phyloP scores from a whole-genome alignment of 2,797 vertebrate species.

The Chelonia mydas region DNA sequence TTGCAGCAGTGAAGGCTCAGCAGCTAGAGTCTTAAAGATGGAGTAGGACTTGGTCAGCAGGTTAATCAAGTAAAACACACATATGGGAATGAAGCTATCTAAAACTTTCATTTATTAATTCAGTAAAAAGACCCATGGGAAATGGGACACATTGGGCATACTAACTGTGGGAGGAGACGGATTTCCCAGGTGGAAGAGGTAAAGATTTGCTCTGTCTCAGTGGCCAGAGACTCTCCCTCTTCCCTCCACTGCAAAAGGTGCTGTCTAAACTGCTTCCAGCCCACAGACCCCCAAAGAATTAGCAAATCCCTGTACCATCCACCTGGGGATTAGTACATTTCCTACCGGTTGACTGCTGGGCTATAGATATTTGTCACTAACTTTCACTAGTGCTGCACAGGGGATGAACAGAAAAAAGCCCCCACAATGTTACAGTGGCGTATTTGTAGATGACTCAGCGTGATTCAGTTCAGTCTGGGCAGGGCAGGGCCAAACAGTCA shows the following conservation, averaged over 20 bases:
- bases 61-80: not conserved
- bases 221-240: not conserved
- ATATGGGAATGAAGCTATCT: not conserved
- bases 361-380: not conserved
- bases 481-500: not conserved
- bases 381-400: not conserved
- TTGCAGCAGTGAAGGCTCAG: not conserved
- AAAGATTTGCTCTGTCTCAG: not conserved
- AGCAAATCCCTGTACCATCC: rapidly evolving
- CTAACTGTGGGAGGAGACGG: not conserved
- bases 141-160: not conserved
- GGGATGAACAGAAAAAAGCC: not conserved
- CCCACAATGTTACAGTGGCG: not conserved
- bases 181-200: not conserved
- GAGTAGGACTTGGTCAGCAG: not conserved
- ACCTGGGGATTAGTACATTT: not conserved
- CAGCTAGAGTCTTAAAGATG: constrained; percentile 15
- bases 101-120: not conserved
- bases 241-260: not conserved
- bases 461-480: not conserved
- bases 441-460: not conserved
- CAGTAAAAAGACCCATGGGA: not conserved
- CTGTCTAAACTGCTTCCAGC: not conserved
- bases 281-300: rapidly evolving
- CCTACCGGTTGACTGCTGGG: not conserved